Evolutionary conservation across 2,888 invertebrate species (phyloP).

Genomic region (Meandrusa payeni): DNA sequence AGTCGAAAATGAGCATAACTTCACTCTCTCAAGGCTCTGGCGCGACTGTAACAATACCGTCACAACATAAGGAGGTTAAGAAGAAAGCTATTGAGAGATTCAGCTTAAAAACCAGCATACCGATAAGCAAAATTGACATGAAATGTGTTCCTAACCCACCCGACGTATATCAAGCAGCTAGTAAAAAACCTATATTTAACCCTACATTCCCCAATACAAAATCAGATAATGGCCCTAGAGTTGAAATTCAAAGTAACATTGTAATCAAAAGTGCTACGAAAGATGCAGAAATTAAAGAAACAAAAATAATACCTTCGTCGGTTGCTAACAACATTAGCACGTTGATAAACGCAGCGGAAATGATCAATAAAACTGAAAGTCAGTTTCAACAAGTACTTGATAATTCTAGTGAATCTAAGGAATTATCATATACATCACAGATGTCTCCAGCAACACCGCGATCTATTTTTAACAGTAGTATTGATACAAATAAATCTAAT

Average conservation of each 20-base stretch:
- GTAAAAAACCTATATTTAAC: constrained; percentile 41
- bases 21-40: constrained; percentile 58
- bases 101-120: constrained; percentile 73
- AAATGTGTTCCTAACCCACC: constrained; percentile 58
- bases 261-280: constrained; percentile 58
- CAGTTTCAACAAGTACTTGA: constrained; percentile 53
- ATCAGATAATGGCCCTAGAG: constrained; percentile 38
- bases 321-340: constrained; percentile 50
- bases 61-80: constrained; percentile 48
- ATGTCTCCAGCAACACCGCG: constrained; percentile 27
- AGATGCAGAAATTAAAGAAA: constrained; percentile 42
- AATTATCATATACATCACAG: constrained; percentile 13
- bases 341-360: constrained; percentile 61
- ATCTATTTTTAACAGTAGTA: constrained; percentile 51
- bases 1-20: constrained; percentile 58
- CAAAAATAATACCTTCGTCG: constrained; percentile 26
- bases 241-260: constrained; percentile 71
- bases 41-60: constrained; percentile 48
- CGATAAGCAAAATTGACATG: constrained; percentile 72
- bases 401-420: constrained; percentile 32
- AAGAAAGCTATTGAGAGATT: constrained; percentile 62
- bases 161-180: constrained; percentile 42
- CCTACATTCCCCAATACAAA: constrained; percentile 42
- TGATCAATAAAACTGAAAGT: constrained; percentile 54
- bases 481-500: constrained; percentile 48